These are phyloP conservation scores for Cepaea nemoralis DNA, from an alignment of 1,140 invertebrate genomes.

Conservation along the genomic window DNA sequence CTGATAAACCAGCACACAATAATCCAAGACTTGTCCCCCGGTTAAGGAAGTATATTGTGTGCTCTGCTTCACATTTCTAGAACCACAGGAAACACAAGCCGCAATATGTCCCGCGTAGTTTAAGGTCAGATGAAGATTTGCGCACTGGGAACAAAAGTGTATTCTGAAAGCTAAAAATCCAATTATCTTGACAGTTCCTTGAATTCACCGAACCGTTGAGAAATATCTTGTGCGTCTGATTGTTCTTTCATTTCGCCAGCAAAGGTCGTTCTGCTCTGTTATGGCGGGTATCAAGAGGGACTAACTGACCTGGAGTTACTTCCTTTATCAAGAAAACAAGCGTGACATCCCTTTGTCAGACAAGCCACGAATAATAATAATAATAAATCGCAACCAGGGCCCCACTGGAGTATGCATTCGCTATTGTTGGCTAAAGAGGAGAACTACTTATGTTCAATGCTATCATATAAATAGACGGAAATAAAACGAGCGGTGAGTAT, in stretches of 20 bases:
- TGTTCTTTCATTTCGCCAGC: neutral
- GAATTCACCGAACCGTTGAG: neutral
- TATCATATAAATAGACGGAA: too few relatives aligned
- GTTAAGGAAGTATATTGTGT: slow-evolving; percentile 13
- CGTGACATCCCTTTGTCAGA: too few relatives aligned
- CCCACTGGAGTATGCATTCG: too few relatives aligned
- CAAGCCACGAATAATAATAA: too few relatives aligned
- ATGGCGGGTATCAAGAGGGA: neutral
- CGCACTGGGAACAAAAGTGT: neutral
- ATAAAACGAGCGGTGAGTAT: too few relatives aligned
- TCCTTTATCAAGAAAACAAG: too few relatives aligned
- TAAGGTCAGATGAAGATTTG: neutral
- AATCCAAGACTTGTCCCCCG: neutral
- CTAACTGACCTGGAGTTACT: neutral
- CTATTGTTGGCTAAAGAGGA: too few relatives aligned
- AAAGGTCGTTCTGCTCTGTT: neutral
- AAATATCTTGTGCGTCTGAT: neutral
- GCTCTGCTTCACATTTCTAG: neutral
- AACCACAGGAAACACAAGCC: neutral
- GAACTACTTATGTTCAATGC: too few relatives aligned
- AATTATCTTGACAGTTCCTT: neutral
- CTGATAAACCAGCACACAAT: neutral
- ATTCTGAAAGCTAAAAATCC: slow-evolving; percentile 7
- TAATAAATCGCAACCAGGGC: too few relatives aligned
- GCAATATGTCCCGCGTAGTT: neutral